Evolutionary conservation across 2,888 invertebrate species (phyloP), one percentile per base, ranked within the genome.

Genomic region (Himalopsyche anomala): DNA sequence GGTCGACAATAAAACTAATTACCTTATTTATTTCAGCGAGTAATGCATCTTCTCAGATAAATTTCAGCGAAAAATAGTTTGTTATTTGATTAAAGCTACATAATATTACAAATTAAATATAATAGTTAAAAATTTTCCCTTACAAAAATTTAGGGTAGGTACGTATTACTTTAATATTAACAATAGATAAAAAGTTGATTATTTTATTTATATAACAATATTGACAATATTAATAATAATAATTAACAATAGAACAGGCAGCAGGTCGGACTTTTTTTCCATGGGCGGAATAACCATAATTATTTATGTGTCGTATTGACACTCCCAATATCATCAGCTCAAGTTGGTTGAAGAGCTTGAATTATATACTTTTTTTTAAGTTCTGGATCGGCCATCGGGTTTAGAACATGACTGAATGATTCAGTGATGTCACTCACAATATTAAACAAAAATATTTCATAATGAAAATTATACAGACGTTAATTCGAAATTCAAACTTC

Each of bases 111-210:
- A 51, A 51, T 51, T 51, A 51, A 51, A 36, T 74, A 12, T 36
- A 74, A 74, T 74, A 51, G 74, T 74, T 74, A 36, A 36, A 74
- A 74, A 74, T 36, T 36, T 36, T 36, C 74, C 74, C 74, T 74
- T 15, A 74, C 74, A 74, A 74, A 38, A 74, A 74, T 74, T 74
- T 38, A 38, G 74, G 74, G 74, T 74, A 74, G 74, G 74, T 74
- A 74, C 74, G 36, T 74, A 74, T 74, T 12, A 74, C 38, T 74
- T 36, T 74, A 74, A 74, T 74, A 36, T 74, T 74, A 74, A 74
- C 74, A 74, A 74, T 74, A 38, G 74, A 74, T 74, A 74, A 74
- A 74, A 74, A 74, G 74, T 74, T 74, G 74, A 74, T 74, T 74
- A 74, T 12, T 74, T 74, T 28, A 69, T 69, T 28, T 74, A 74